phyloP scores from a whole-genome alignment of 2,113 vertebrate genomes.

The Campylorhamphus procurvoides region DNA sequence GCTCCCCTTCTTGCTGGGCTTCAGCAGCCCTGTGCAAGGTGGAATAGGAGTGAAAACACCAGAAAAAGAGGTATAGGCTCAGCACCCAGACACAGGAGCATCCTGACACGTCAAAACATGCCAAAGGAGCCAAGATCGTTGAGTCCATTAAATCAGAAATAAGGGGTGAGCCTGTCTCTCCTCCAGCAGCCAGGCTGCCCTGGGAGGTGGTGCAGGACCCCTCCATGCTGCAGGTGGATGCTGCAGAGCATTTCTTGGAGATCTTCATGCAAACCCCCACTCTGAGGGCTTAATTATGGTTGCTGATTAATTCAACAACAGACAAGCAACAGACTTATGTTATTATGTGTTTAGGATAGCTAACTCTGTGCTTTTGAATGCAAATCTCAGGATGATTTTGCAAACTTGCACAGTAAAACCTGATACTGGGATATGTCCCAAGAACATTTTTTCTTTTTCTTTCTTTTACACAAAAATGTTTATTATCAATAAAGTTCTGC shows the following conservation, averaged over 20 bases:
- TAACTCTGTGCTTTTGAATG: background rate
- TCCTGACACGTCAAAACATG: fast-evolving
- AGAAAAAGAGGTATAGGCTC: background rate
- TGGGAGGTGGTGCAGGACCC: background rate
- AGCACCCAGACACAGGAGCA: background rate
- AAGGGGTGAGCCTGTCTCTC: fast-evolving
- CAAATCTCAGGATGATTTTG: background rate
- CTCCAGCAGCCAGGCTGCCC: background rate
- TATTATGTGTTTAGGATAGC: background rate
- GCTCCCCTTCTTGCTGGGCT: background rate
- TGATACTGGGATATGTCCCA: background rate
- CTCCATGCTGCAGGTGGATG: background rate
- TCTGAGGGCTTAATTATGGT: background rate
- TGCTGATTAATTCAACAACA: background rate
- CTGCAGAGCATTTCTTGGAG: background rate
- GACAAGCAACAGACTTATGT: background rate
- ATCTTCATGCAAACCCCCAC: background rate
- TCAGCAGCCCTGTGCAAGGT: background rate
- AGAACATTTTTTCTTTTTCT: background rate
- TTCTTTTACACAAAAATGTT: background rate
- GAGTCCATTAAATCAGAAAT: background rate
- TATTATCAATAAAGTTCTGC: background rate
- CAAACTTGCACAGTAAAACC: background rate
- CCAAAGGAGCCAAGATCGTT: fast-evolving
- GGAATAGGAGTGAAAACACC: background rate